Conservation (phyloP, 2,113 vertebrate genomes). For the Cyphomyrus plagiostoma region DNA sequence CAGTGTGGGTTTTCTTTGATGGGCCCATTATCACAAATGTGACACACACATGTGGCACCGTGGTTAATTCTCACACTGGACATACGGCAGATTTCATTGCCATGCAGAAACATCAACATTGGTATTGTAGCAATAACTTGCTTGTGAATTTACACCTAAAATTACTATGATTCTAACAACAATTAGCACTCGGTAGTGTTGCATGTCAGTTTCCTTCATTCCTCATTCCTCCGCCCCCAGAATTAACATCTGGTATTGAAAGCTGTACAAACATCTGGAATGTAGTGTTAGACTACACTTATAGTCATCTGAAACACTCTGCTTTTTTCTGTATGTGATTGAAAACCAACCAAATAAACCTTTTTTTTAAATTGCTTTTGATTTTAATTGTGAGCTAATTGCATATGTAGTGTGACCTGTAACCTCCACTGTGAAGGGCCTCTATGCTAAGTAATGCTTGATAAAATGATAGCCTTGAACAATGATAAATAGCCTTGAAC, state of each 20-base stretch:
- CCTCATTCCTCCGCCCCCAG: not conserved
- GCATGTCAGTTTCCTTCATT: not conserved
- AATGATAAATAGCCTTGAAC: not conserved
- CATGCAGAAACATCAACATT: not conserved
- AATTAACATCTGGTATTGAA: slow-evolving; percentile 4
- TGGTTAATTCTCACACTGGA: not conserved
- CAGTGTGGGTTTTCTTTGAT: not conserved
- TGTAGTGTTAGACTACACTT: not conserved
- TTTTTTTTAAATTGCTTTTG: not conserved
- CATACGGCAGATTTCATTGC: not conserved
- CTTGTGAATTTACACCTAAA: not conserved
- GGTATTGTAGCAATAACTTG: not conserved
- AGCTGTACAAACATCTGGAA: not conserved
- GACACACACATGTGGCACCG: not conserved
- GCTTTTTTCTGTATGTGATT: not conserved
- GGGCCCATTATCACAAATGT: not conserved
- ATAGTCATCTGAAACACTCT: not conserved
- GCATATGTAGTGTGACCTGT: not conserved
- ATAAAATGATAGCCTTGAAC: not conserved
- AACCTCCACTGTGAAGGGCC: not conserved
- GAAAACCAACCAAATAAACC: not conserved
- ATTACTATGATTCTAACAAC: not conserved
- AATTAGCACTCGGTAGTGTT: not conserved
- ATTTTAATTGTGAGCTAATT: not conserved
- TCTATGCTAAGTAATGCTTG: not conserved